A percentile compares a stretch with the other conserved stretches of the same genome.
phyloP scores from a whole-genome alignment of 2,888 invertebrate species.

The Seira sanloemensis region DNA sequence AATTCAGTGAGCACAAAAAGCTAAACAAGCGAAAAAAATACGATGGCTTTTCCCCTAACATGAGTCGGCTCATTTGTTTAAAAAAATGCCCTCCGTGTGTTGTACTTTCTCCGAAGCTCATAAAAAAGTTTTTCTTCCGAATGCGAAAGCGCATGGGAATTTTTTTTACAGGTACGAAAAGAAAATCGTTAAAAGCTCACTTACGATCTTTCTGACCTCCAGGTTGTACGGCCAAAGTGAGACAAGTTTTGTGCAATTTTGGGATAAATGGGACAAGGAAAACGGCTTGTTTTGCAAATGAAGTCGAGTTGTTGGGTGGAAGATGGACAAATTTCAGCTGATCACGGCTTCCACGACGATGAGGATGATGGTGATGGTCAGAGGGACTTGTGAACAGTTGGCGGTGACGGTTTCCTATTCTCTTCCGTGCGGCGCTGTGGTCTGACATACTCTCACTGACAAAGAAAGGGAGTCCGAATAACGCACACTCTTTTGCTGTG shows the following conservation, averaged over 20 bases:
- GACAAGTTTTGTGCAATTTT: slow-evolving; percentile 26
- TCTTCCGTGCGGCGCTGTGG: too few relatives aligned
- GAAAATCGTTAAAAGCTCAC: neutral
- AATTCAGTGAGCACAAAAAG: slow-evolving; percentile 53
- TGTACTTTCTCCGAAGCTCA: neutral
- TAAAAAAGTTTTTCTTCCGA: too few relatives aligned
- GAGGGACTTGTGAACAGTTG: slow-evolving; percentile 3
- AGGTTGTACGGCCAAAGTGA: slow-evolving; percentile 42
- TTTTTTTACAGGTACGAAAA: too few relatives aligned
- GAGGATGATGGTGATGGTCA: slow-evolving; percentile 5
- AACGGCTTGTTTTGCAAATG: slow-evolving; percentile 11
- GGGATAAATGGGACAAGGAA: slow-evolving; percentile 37
- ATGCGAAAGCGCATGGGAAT: too few relatives aligned
- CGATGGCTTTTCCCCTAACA: neutral
- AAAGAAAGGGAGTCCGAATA: too few relatives aligned
- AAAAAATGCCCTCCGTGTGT: neutral
- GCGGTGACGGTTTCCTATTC: slow-evolving; percentile 28
- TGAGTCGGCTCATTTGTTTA: neutral
- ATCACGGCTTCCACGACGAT: slow-evolving; percentile 7
- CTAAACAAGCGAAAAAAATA: slow-evolving; percentile 23
- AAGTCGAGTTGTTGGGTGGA: slow-evolving; percentile 9
- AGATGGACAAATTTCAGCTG: neutral
- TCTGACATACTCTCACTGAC: slow-evolving; percentile 53
- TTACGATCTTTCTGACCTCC: slow-evolving; percentile 62
- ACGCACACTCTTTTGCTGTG: too few relatives aligned